These are phyloP conservation scores for Esox lucius DNA, from an alignment of 2,797 vertebrate genomes.

Conservation along the genomic window DNA sequence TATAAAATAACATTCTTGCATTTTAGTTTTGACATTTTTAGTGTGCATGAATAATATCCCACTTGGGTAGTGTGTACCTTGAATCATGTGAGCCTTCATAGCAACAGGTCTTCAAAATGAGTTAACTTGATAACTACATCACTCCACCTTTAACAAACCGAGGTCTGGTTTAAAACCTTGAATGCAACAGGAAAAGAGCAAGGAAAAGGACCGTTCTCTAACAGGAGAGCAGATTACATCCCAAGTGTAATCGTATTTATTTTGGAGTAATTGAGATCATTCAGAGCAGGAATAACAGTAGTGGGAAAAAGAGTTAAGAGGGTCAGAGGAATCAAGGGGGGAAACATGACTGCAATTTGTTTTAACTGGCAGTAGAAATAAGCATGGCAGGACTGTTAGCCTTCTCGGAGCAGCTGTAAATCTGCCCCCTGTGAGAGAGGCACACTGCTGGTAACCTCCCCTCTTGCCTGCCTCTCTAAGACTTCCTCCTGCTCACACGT, in stretches of 20 bases:
- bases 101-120: neutral
- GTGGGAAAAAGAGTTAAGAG: constrained; percentile 53
- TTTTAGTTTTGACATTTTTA: neutral
- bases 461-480: constrained; percentile 34
- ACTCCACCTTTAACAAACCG: neutral
- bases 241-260: constrained; percentile 70
- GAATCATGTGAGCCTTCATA: neutral
- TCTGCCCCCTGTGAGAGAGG: constrained; percentile 58
- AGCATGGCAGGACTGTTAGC: constrained; percentile 68
- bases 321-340: constrained; percentile 58
- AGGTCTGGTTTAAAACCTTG: neutral
- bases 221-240: constrained; percentile 57
- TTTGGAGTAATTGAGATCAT: constrained; percentile 62
- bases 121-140: neutral
- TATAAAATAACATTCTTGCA: neutral
- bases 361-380: constrained; percentile 79
- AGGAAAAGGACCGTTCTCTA: constrained; percentile 29
- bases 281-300: constrained; percentile 61
- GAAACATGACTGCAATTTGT: constrained; percentile 75
- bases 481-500: constrained; percentile 41
- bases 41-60: neutral
- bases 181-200: neutral
- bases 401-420: constrained; percentile 66
- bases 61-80: neutral
- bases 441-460: constrained; percentile 43